Conservation (phyloP, 2,797 vertebrate genomes). For the Ceryle rudis region DNA sequence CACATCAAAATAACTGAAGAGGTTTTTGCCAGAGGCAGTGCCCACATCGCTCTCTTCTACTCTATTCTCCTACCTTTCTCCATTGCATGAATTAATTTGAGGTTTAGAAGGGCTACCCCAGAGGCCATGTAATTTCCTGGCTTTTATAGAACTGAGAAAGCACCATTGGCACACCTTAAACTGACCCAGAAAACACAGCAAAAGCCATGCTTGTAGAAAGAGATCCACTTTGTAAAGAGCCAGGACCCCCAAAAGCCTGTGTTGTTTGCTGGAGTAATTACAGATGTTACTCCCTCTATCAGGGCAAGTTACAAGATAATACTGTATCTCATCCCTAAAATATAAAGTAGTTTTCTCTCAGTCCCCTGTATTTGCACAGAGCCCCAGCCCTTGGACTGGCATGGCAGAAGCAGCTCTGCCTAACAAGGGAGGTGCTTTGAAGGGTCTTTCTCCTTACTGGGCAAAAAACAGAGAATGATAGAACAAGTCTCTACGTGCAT, state of each 20-base stretch:
- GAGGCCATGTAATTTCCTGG: background rate
- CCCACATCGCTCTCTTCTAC: background rate
- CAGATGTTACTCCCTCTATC: fast-evolving
- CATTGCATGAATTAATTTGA: background rate
- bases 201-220: background rate
- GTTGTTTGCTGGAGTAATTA: background rate
- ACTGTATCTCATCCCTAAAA: background rate
- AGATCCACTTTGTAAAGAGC: background rate
- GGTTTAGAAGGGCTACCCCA: background rate
- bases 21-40: background rate
- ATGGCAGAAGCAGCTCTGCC: background rate
- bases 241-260: background rate
- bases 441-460: background rate
- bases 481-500: fast-evolving
- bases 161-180: background rate
- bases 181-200: background rate
- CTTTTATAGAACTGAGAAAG: background rate
- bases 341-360: background rate
- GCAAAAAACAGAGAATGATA: background rate
- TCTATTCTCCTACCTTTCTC: background rate
- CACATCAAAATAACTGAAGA: background rate
- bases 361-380: background rate
- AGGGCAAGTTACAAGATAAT: background rate
- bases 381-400: background rate
- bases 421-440: background rate